Percentiles rank a stretch among this genome's conserved stretches.
Conservation (phyloP, 2,113 vertebrate species). For the Pachyramphus minor region DNA sequence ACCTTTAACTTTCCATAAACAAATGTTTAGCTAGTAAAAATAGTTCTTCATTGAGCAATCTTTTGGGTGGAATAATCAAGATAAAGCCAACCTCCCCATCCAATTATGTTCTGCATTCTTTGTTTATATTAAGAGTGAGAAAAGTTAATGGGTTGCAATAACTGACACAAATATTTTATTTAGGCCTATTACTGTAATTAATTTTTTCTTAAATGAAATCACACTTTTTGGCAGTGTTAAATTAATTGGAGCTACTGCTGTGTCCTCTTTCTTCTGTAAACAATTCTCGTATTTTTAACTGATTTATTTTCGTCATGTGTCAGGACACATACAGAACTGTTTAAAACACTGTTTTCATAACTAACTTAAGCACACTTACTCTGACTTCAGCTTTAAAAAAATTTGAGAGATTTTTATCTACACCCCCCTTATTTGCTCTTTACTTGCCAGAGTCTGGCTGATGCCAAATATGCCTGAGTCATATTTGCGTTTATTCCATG, state of each 20-base stretch:
- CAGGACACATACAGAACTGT: neutral
- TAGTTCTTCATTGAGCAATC: neutral
- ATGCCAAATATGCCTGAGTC: slow-evolving; percentile 3
- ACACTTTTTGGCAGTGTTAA: neutral
- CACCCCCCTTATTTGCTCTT: neutral
- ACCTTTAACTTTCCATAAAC: neutral
- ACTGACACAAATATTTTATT: neutral
- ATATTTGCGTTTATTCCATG: neutral
- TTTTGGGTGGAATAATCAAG: neutral
- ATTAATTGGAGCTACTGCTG: neutral
- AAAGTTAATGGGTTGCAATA: neutral
- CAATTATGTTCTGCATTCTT: neutral
- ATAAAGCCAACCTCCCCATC: neutral
- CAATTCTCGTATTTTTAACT: neutral
- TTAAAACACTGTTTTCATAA: neutral
- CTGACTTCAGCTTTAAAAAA: neutral
- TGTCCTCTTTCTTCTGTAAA: neutral
- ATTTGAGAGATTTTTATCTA: neutral
- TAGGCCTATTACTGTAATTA: neutral
- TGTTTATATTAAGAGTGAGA: neutral
- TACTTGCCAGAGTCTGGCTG: neutral
- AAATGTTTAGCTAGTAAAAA: neutral
- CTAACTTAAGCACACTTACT: neutral
- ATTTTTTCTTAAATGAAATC: neutral
- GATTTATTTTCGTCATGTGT: neutral